Conservation (phyloP, 2,797 vertebrate species). For the Arremon brunneinucha region DNA sequence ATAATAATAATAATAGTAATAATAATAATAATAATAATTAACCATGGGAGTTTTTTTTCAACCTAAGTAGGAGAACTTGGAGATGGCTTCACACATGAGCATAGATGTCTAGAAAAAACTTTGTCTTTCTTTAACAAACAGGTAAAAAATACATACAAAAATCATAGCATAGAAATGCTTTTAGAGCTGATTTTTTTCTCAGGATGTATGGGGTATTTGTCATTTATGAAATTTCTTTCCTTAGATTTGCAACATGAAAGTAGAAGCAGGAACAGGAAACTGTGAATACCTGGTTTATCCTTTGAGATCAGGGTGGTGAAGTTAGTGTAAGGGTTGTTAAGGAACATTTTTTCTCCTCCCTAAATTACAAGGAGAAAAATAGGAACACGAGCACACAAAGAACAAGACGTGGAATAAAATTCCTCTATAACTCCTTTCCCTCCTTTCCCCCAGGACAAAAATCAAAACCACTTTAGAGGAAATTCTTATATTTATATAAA, state of each 20-base stretch:
- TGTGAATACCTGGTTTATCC: not conserved
- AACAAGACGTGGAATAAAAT: not conserved
- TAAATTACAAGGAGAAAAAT: not conserved
- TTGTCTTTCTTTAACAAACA: not conserved
- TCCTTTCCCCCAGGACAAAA: slow-evolving; percentile 4
- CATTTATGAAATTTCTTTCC: not conserved
- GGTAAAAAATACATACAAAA: not conserved
- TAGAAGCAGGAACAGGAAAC: not conserved
- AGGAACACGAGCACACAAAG: not conserved
- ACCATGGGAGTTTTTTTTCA: not conserved
- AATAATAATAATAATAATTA: not conserved
- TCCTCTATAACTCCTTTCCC: not conserved
- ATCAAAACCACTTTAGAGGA: slow-evolving; percentile 25
- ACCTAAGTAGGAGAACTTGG: not conserved
- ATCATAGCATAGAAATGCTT: not conserved
- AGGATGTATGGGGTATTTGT: not conserved
- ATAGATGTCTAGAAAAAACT: not conserved
- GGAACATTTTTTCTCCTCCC: not conserved
- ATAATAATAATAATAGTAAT: accelerated
- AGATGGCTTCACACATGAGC: not conserved
- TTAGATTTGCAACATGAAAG: not conserved
- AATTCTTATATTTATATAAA: slow-evolving; percentile 65
- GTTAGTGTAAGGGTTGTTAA: not conserved
- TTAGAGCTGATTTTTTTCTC: not conserved
- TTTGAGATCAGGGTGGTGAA: not conserved